Percentiles rank a stretch among this genome's conserved stretches.
These are phyloP conservation scores for Rugalucina vietnamica DNA, from an alignment of 2,888 invertebrate species.

Conservation along the genomic window DNA sequence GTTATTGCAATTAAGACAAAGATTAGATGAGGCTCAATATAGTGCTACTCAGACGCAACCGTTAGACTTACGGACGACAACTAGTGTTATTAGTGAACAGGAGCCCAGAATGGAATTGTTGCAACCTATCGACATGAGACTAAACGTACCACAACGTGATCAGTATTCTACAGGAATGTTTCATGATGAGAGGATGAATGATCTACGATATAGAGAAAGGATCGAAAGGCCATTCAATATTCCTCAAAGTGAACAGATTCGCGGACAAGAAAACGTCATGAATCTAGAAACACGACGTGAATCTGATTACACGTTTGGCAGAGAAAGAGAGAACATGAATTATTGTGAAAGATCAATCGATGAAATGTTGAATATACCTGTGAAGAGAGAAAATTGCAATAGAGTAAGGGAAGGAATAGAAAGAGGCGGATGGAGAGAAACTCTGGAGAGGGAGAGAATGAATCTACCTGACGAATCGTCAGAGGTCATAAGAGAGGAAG, in stretches of 20 bases:
- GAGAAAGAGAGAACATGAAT: not conserved
- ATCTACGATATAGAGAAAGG: not conserved
- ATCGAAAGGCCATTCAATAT: not conserved
- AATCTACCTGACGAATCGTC: too few species aligned
- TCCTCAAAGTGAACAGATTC: not conserved
- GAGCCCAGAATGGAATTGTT: not conserved
- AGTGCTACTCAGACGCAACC: too few species aligned
- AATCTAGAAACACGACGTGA: not conserved
- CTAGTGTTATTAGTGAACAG: not conserved
- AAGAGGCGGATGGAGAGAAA: not conserved
- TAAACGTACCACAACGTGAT: not conserved
- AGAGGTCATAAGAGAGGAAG: too few species aligned
- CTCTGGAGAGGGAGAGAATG: too few species aligned
- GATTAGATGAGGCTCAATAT: not conserved
- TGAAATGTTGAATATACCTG: not conserved
- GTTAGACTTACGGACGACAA: too few species aligned
- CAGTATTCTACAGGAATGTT: not conserved
- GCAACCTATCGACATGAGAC: not conserved
- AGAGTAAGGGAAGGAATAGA: not conserved
- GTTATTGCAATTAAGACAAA: not conserved
- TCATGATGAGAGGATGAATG: not conserved
- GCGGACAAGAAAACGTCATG: not conserved
- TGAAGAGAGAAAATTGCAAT: not conserved
- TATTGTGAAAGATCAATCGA: not conserved
- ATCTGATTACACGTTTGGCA: not conserved